Percentiles rank a stretch among this genome's conserved stretches.
phyloP scores from a whole-genome alignment of 2,797 vertebrate genomes.

The Liasis olivaceus region DNA sequence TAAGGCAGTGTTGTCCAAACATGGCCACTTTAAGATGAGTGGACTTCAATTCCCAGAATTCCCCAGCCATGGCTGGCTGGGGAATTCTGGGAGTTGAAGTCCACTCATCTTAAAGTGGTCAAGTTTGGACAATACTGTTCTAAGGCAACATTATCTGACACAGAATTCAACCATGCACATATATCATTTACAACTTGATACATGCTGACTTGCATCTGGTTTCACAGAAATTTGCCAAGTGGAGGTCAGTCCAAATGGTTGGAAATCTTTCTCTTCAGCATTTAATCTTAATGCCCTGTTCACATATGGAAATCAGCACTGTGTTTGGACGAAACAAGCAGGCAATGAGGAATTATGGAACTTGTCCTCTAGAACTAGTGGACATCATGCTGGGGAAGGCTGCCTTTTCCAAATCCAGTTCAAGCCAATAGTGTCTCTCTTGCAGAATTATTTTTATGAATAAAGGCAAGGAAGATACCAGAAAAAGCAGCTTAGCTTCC shows the following conservation, averaged over 20 bases:
- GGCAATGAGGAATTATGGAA: background rate
- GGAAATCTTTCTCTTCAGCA: background rate
- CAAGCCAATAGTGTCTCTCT: background rate
- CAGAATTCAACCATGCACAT: background rate
- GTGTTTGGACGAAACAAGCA: background rate
- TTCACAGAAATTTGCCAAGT: background rate
- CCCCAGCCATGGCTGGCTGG: too few species aligned
- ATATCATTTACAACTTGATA: background rate
- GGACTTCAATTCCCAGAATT: too few species aligned
- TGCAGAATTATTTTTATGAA: background rate
- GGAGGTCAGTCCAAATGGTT: background rate
- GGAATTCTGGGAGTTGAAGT: too few species aligned
- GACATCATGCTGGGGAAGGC: background rate
- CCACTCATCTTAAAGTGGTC: too few species aligned
- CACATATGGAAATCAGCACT: background rate
- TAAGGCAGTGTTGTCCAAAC: too few species aligned
- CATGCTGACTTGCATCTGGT: background rate
- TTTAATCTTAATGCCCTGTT: background rate
- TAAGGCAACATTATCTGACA: background rate
- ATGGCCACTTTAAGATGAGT: too few species aligned
- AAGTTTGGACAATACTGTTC: too few species aligned
- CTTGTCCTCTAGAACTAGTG: background rate
- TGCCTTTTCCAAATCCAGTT: background rate
- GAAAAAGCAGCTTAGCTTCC: background rate
- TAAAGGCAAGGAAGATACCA: background rate